Base-by-base conservation (phyloP, 2,113 vertebrate species). In the Triplophysa tibetana region DNA sequence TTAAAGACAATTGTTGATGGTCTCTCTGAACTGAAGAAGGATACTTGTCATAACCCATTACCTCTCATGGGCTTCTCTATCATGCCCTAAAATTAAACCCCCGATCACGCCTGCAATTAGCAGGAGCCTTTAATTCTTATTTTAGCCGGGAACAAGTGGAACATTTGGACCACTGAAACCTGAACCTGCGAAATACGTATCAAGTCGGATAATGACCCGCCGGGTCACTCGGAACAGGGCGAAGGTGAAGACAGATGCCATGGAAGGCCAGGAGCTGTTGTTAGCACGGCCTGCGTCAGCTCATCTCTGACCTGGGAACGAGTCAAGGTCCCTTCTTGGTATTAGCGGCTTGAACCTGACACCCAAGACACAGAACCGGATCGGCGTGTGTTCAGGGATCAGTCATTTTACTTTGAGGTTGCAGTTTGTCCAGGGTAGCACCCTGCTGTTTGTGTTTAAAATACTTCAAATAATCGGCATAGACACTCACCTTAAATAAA, bases 141-240 rank as follows among this genome's bases (percentile, higher is more conserved):
- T 83, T 80, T 80, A 80, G 73, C 58, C 17, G 21, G 58, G 41
- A 75, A 75, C 72, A 75, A 75, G 45, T 48, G 73, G 72, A 9
- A 19, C 38, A 24, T 52, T 48, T 50, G 76, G 43, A 70, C 38
- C 69, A 26, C 77, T 50, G 67, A 63, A 75, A 75, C 33, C 19
- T 43, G 24, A 69, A 33, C 77, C 52, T 16, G 41, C 1, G 56
- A 79, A 65, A 29, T 21, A 52, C 67, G 38, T 70, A 60, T 63
- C 41, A 33, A 70, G 43, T 70, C 24, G n/a, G 45, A 79, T 79
- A 79, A 79, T 62, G 43, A 69, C 60, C 33, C 23, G 19, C 52
- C 4, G 60, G 67, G 56, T 48, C 67, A 17, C 16, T 62, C 41
- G 8, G 24, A 79, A 45, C 58, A 61, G 66, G 26, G 43, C 41